These are phyloP conservation scores for Hylaeus anthracinus DNA, from an alignment of 1,140 invertebrate genomes.

Conservation along the genomic window DNA sequence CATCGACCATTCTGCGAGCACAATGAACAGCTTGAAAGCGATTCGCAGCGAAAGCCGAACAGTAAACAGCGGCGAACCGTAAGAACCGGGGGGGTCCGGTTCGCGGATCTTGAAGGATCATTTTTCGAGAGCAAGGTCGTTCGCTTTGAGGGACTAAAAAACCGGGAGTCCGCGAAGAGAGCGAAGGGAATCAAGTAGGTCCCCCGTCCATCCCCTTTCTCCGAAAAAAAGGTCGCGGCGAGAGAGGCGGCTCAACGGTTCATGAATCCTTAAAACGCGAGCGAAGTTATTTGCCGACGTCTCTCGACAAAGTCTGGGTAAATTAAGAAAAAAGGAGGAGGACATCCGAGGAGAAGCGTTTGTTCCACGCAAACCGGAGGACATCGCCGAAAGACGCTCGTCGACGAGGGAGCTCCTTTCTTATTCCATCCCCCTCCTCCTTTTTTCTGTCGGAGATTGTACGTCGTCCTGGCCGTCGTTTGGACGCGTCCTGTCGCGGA, in stretches of 20 bases:
- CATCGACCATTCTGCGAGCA: background rate
- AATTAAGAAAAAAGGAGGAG: constrained; percentile 42
- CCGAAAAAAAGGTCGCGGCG: constrained; percentile 12
- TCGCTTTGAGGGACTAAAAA: background rate
- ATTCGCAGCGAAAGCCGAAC: background rate
- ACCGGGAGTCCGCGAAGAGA: no score
- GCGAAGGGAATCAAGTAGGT: constrained; percentile 1
- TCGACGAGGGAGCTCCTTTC: background rate
- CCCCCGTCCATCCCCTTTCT: background rate
- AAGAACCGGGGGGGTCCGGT: background rate
- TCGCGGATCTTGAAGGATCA: constrained; percentile 1
- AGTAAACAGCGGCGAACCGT: background rate
- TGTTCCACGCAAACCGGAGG: constrained; percentile 40
- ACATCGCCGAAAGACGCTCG: constrained; percentile 31
- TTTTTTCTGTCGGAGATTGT: background rate
- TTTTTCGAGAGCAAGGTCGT: constrained; percentile 34
- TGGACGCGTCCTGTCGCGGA: constrained; percentile 17
- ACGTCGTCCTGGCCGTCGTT: background rate
- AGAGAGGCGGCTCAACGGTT: constrained; percentile 3
- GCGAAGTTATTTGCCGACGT: constrained; percentile 48
- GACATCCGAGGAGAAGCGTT: constrained; percentile 20
- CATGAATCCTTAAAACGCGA: constrained; percentile 37
- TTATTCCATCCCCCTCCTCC: background rate
- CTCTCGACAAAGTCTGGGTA: constrained; percentile 41
- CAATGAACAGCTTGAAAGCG: background rate